A percentile compares a stretch with the other conserved stretches of the same genome.
phyloP scores from a whole-genome alignment of 1,140 invertebrate species.

The Callitettix versicolor region DNA sequence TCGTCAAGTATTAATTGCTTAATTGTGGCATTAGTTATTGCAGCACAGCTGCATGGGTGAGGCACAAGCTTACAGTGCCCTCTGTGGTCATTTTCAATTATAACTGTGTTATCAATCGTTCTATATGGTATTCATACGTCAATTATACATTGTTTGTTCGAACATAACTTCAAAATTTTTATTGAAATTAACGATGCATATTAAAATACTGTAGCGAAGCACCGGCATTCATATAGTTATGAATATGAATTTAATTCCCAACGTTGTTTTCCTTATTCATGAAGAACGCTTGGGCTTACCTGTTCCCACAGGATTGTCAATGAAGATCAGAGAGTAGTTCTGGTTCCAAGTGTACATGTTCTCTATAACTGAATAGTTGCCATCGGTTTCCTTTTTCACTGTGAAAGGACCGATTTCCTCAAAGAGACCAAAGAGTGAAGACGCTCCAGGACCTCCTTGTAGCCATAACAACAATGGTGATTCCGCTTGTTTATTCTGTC shows the following conservation, averaged over 20 bases:
- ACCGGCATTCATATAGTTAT: no score
- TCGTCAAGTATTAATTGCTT: no score
- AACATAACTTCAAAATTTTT: no score
- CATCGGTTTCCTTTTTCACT: constrained; percentile 56
- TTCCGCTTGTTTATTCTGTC: constrained; percentile 31
- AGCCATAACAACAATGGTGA: constrained; percentile 63
- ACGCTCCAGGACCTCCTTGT: constrained; percentile 63
- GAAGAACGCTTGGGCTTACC: constrained; percentile 56
- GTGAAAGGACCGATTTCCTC: constrained; percentile 47
- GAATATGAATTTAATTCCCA: constrained; percentile 48
- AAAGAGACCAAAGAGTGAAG: constrained; percentile 61
- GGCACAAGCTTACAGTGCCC: no score
- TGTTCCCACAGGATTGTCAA: constrained; percentile 52
- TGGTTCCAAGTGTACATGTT: constrained; percentile 19
- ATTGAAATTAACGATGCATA: no score
- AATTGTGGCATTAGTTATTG: no score
- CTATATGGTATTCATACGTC: no score
- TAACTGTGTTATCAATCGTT: no score
- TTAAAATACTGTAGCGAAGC: no score
- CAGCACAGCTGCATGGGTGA: no score
- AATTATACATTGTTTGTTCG: no score
- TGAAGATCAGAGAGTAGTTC: constrained; percentile 44
- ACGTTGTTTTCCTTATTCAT: constrained; percentile 54
- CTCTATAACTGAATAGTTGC: background rate
- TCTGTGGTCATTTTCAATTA: no score